A percentile compares a stretch with the other conserved stretches of the same genome.
phyloP scores from a whole-genome alignment of 2,888 invertebrate genomes.

The Notodonta dromedarius region DNA sequence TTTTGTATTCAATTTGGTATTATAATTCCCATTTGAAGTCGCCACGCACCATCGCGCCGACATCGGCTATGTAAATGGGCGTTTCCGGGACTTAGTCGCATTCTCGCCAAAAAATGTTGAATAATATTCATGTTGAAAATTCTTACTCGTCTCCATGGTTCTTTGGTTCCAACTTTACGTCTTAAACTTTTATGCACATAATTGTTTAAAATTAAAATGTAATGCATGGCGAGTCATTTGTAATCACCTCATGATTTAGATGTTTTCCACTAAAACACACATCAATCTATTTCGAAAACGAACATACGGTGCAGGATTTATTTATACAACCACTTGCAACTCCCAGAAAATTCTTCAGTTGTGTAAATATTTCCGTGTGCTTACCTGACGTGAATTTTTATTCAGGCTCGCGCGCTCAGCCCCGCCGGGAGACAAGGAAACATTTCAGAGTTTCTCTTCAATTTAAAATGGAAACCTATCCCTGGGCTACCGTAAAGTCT shows the following conservation, averaged over 20 bases:
- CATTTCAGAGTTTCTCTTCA: constrained; percentile 78
- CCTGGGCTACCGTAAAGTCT: constrained; percentile 82
- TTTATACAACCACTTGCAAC: constrained; percentile 59
- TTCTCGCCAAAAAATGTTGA: constrained; percentile 71
- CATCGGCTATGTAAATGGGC: constrained; percentile 84
- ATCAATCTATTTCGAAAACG: constrained; percentile 35
- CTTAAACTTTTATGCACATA: not conserved
- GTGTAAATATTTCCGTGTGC: constrained; percentile 74
- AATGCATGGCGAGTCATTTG: not conserved
- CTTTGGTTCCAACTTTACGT: constrained; percentile 22
- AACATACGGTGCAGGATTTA: constrained; percentile 48
- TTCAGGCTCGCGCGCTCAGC: constrained; percentile 64
- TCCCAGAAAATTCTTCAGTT: constrained; percentile 60
- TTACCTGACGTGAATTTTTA: constrained; percentile 79
- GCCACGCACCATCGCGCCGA: constrained; percentile 83
- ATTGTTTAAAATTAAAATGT: not conserved
- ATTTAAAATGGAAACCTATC: constrained; percentile 84
- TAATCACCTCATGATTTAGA: not conserved
- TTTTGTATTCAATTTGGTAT: constrained; percentile 86
- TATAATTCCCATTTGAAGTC: constrained; percentile 85
- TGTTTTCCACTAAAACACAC: constrained; percentile 16
- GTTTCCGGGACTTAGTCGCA: constrained; percentile 79
- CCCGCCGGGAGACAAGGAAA: constrained; percentile 75
- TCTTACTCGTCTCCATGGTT: constrained; percentile 46
- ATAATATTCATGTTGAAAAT: constrained; percentile 55